Evolutionary conservation across 2,113 vertebrate species (phyloP).

Genomic region (Passer domesticus): DNA sequence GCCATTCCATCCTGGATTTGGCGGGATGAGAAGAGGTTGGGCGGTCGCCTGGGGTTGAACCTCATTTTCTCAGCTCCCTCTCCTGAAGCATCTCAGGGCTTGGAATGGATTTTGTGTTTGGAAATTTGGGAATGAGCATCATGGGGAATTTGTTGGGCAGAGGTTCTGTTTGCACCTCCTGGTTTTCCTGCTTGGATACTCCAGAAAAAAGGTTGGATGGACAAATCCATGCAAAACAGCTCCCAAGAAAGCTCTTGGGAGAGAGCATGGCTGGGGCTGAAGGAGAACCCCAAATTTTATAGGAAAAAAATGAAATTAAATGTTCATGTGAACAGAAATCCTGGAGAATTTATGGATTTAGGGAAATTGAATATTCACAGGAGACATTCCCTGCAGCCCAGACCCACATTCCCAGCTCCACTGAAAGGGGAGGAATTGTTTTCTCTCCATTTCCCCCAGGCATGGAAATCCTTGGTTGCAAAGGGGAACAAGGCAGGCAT

Average conservation of each 20-base stretch:
- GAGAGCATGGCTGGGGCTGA: fast-evolving
- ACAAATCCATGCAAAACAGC: neutral
- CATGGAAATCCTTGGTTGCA: neutral
- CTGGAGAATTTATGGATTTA: neutral
- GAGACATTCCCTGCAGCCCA: neutral
- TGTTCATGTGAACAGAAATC: neutral
- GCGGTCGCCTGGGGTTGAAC: no score
- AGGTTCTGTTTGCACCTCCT: neutral
- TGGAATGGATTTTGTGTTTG: neutral
- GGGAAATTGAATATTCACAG: neutral
- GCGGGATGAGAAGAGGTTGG: neutral
- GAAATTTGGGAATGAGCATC: neutral
- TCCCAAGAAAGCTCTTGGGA: neutral
- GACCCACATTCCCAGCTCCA: no score
- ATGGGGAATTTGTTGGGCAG: fast-evolving
- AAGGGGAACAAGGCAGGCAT: fast-evolving
- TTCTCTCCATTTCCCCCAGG: neutral
- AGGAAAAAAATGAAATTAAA: neutral
- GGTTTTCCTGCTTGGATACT: neutral
- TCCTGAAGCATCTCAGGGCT: neutral
- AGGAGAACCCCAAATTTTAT: no score
- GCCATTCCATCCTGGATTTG: neutral
- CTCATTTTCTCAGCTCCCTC: neutral
- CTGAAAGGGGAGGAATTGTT: neutral
- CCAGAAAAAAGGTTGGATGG: neutral